Conservation (phyloP, 2,113 vertebrate genomes). For the Vanacampus margaritifer region DNA sequence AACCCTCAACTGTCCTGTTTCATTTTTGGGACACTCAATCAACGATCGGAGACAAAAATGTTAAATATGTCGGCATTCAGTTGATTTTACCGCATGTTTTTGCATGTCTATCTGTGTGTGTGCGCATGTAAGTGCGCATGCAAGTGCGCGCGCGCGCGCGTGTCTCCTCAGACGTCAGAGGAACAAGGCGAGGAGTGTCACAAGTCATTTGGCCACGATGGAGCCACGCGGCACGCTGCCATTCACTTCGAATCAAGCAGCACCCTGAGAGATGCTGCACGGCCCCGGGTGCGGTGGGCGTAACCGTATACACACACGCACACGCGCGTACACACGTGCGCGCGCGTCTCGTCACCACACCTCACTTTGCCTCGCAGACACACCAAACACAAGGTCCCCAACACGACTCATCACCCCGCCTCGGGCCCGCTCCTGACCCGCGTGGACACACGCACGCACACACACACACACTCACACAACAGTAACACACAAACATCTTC, state of each 20-base stretch:
- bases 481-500: constrained; percentile 24
- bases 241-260: constrained; percentile 69
- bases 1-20: no score
- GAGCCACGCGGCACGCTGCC: constrained; percentile 59
- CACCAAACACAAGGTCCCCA: constrained; percentile 48
- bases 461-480: constrained; percentile 14
- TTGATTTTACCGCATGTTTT: constrained; percentile 24
- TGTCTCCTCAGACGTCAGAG: constrained; percentile 59
- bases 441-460: constrained; percentile 16
- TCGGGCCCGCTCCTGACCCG: constrained; percentile 37
- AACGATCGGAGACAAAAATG: constrained; percentile 23
- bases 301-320: constrained; percentile 17
- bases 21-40: constrained; percentile 35
- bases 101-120: constrained; percentile 10
- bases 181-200: constrained; percentile 70
- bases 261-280: constrained; percentile 53
- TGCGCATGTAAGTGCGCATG: constrained; percentile 26
- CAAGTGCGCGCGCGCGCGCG: constrained; percentile 28
- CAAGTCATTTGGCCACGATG: constrained; percentile 67
- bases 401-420: constrained; percentile 52
- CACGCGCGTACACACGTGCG: constrained; percentile 32
- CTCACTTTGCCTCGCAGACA: constrained; percentile 45
- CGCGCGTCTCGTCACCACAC: constrained; percentile 31
- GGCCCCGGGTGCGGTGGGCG: constrained; percentile 36
- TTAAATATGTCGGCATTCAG: constrained; percentile 38